Evolutionary conservation across 2,888 invertebrate species (phyloP).

Genomic region (Chaetoderma sp.): DNA sequence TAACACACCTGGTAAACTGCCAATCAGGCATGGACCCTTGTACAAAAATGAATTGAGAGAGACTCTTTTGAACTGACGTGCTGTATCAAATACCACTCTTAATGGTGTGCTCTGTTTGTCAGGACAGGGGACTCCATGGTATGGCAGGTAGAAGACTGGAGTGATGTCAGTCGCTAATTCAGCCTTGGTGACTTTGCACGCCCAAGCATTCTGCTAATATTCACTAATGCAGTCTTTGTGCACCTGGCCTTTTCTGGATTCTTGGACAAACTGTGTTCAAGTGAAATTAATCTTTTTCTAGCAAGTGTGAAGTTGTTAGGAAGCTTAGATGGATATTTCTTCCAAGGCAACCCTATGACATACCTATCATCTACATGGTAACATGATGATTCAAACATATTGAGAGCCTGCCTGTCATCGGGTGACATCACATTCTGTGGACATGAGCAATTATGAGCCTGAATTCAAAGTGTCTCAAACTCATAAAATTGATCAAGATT

Average conservation of each 20-base stretch:
- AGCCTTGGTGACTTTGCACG: neutral
- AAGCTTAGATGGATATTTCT: neutral
- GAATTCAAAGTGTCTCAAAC: constrained; percentile 12
- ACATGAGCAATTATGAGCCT: neutral
- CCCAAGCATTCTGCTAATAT: constrained; percentile 3
- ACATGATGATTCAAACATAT: constrained; percentile 3
- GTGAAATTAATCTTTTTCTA: constrained; percentile 6
- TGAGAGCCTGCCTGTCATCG: neutral
- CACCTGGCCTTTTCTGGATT: neutral
- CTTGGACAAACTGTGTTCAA: constrained; percentile 1
- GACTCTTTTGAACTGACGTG: neutral
- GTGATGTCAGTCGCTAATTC: neutral
- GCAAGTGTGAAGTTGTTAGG: constrained; percentile 10
- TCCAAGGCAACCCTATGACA: constrained; percentile 19
- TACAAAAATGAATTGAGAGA: constrained; percentile 1
- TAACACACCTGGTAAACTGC: neutral
- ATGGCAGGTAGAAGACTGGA: constrained; percentile 12
- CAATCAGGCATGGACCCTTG: constrained; percentile 7
- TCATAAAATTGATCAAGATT: constrained; percentile 17
- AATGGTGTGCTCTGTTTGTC: constrained; percentile 13
- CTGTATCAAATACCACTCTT: constrained; percentile 19
- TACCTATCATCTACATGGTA: neutral
- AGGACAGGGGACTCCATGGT: constrained; percentile 19
- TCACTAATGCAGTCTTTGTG: neutral
- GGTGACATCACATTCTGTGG: neutral